Evolutionary conservation across 2,888 invertebrate genomes (phyloP), one percentile per base, ranked within the genome.

Genomic region (Entomobrya multifasciata): DNA sequence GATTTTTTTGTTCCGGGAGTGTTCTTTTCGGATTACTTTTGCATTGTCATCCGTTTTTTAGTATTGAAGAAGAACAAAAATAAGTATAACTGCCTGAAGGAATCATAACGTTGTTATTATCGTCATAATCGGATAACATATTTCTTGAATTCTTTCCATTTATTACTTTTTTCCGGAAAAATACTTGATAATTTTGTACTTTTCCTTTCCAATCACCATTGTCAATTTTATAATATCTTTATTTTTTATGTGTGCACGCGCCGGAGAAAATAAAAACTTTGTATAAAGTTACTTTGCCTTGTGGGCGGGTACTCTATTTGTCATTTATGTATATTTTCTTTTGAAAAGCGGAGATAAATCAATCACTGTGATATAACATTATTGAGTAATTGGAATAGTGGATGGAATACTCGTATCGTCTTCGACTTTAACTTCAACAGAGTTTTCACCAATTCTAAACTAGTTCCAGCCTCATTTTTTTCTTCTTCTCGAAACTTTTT

Each of bases 71-170:
- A 13, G 15, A 44, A 41, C 5, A 25, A 20, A 20, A 17, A 41
- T 17, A 36, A 36, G 20, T 76, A 25, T n/a, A n/a, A n/a, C n/a
- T n/a, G 74, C 82, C 76, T 49, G 62, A 49, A 52, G 82, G 76
- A 83, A 83, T 83, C 62, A 76, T 83, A 83, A 67, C 79, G 41
- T 30, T 22, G 20, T 70, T 79, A 62, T 30, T 27, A 65, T 41
- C 44, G 15, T 22, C 25, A 47, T 47, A 36, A 41, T 78, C 41
- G 47, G 62, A 62, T 47, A 62, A 22, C 47, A 60, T 27, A 44
- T 62, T 65, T 49, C n/a, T n/a, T 65, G 20, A 36, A 80, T 80
- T 52, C 80, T 25, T 44, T 27, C 47, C 44, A 62, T 79, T 65
- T 80, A 65, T 36, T 27, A 65, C 52, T 27, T 36, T 52, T 36